These are phyloP conservation scores for Delia radicum DNA, from an alignment of 1,140 invertebrate species.

Conservation along the genomic window DNA sequence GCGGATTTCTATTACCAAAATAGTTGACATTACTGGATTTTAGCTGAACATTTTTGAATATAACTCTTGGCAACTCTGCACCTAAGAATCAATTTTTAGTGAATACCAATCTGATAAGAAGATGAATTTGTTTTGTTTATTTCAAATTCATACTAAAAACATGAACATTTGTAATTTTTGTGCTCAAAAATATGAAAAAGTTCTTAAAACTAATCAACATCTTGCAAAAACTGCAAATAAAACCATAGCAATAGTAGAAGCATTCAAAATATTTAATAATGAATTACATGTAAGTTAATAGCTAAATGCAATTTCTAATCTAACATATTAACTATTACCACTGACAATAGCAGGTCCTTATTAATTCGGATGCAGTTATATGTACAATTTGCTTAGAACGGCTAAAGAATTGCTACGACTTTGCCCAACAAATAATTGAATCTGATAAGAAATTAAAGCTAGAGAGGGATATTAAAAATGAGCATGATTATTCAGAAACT, in stretches of 20 bases:
- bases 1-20: no score
- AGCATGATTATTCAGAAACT: neutral
- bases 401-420: slow-evolving; percentile 7
- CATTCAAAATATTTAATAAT: neutral
- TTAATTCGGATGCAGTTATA: neutral
- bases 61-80: no score
- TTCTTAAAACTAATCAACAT: neutral
- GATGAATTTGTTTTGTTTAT: neutral
- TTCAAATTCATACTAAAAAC: neutral
- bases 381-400: neutral
- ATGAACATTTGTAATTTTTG: neutral
- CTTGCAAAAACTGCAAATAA: neutral
- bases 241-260: neutral
- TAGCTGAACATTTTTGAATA: no score
- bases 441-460: neutral
- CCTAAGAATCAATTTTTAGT: neutral
- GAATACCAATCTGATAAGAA: neutral
- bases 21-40: no score
- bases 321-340: neutral
- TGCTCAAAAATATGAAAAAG: neutral
- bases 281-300: neutral
- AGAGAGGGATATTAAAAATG: neutral
- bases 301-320: neutral
- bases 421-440: neutral
- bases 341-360: neutral